Conservation (phyloP, 1,140 invertebrate genomes). For the Papilio xuthus region DNA sequence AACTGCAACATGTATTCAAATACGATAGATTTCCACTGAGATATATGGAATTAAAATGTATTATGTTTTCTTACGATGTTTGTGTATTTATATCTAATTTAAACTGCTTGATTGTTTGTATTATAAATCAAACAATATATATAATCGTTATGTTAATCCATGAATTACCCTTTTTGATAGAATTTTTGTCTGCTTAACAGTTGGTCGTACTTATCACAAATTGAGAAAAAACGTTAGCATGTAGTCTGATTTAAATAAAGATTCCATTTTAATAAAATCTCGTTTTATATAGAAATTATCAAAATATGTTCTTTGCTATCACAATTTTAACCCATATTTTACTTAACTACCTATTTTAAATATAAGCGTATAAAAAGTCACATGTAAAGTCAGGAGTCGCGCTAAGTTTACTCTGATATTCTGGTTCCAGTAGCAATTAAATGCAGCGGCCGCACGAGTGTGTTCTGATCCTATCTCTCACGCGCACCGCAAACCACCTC, state of each 20-base stretch:
- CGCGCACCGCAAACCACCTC: neutral
- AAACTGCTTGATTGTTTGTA: neutral
- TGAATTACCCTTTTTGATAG: too few relatives aligned
- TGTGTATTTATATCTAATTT: neutral
- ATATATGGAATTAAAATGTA: neutral
- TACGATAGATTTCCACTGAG: neutral
- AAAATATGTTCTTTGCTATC: too few relatives aligned
- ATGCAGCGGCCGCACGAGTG: neutral
- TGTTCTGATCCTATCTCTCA: neutral
- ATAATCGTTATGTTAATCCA: too few relatives aligned
- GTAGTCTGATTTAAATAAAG: too few relatives aligned
- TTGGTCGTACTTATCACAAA: too few relatives aligned
- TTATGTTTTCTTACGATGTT: constrained; percentile 16
- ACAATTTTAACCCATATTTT: neutral
- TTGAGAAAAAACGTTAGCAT: too few relatives aligned
- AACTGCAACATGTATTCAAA: neutral
- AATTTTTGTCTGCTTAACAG: too few relatives aligned
- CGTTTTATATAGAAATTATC: too few relatives aligned
- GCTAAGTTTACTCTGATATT: neutral
- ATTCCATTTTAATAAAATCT: too few relatives aligned
- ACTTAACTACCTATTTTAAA: neutral
- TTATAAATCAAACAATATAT: neutral
- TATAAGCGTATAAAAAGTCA: too few relatives aligned
- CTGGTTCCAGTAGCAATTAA: constrained; percentile 19
- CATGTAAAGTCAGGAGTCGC: neutral